Base-by-base conservation (phyloP, 2,888 invertebrate species). In the Dicranocentrus wangi region DNA sequence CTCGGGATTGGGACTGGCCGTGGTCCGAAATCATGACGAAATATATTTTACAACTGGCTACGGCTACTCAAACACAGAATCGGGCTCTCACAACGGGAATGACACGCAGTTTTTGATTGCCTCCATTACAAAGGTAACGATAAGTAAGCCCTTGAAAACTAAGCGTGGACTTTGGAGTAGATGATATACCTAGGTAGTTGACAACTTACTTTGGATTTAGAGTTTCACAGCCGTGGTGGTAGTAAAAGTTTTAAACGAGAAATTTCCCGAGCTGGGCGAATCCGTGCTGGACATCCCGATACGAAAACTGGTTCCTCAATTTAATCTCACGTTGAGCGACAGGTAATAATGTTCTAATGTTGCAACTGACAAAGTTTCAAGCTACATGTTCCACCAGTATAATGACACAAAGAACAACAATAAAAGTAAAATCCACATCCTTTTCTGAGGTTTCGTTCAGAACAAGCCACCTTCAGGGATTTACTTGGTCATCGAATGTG, bases 91-190 rank as follows among this genome's bases (percentile, higher is more conserved):
- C 23, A 73, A 66, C 7, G 53, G 72, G 19, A 73, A 79, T 17
- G 10, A 55, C 0, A 81, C 81, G 3, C 61, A 78, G 17, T 81
- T 84, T 58, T 53, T 76, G 2, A 68, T 83, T n/a, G 84, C 75
- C 5, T 84, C 84, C 1, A 55, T 77, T 39, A 76, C 84, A 51
- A 84, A 84, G 79, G 84, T 83, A 61, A n/a, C n/a, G n/a, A n/a
- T n/a, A 58, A 23, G 5, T 32, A 5, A 32, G 2, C 10, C 15
- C 61, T 28, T 28, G 17, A 39, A 39, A 39, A 39, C 13, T 39
- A 39, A 39, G 39, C 13, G 7, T 8, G 13, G 8, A 13, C n/a
- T n/a, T 39, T 39, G 39, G 39, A 13, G 39, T 39, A 39, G 13
- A 39, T 39, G 7, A 39, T 8, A n/a, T n/a, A n/a, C n/a, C n/a